Base-by-base conservation (phyloP, 2,113 vertebrate genomes). In the Nestor notabilis region DNA sequence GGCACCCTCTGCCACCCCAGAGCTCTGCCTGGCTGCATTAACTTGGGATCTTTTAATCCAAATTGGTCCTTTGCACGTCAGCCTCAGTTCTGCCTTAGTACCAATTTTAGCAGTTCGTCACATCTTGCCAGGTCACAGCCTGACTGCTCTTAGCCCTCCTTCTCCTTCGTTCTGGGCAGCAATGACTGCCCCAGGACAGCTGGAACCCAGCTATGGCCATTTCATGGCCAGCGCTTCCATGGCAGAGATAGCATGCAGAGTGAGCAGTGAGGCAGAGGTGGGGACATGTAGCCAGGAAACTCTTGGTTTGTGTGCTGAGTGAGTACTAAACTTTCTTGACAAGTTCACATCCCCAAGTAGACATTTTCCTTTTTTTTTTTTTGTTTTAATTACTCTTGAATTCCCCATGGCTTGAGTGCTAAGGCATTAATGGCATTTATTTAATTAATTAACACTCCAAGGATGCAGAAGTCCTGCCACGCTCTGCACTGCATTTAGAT, bases 371-470 rank as follows among this genome's bases (percentile, higher is more conserved):
- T 55, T 44, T 49, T 52, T 19, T n/a, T 46, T 33, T 50, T 47
- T 85, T 43, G 56, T 76, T 66, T 75, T 35, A 83, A 92, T 94
- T 90, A 71, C 47, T 80, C 41, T 49, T 72, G 17, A 60, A 76
- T 90, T 88, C 68, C 88, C 47, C 33, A 4, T 31, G 50, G 66
- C 61, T 85, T 65, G 35, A 60, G 52, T 35, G 39, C 44, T 27
- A 91, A 60, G n/a, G n/a, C 53, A 46, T 47, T 84, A 93, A 72
- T 60, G 56, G 44, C 74, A 89, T 65, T 43, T 77, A 43, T 72
- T 95, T 94, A 95, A 96, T 89, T 89, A 95, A 87, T 85, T 75
- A 87, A 85, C 71, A 52, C 89, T 79, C 47, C 69, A 89, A 82
- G 74, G 94, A 89, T 61, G 44, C 31, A 92, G 46, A 53, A 81